Conservation (phyloP, 2,888 invertebrate species). For the Dicycla oo region DNA sequence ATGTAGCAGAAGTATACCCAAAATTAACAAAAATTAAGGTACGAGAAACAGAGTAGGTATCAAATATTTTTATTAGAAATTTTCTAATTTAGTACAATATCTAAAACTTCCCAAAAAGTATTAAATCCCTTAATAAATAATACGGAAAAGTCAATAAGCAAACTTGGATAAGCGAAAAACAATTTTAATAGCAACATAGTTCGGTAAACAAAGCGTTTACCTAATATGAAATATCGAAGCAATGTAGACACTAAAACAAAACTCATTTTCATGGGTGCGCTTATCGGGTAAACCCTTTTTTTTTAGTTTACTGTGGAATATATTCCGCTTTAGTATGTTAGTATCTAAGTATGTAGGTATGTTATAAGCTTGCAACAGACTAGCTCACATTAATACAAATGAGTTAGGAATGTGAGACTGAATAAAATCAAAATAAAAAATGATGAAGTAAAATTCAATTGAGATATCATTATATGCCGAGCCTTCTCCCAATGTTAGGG, state of each 20-base stretch:
- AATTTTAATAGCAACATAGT: constrained; percentile 49
- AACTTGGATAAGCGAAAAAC: constrained; percentile 46
- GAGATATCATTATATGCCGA: too few relatives aligned
- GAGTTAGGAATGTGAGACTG: background rate
- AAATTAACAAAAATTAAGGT: constrained; percentile 12
- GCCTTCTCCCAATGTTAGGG: too few relatives aligned
- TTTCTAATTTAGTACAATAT: constrained; percentile 4
- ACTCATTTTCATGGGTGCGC: constrained; percentile 18
- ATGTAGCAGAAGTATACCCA: background rate
- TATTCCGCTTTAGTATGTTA: constrained; percentile 6
- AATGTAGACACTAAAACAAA: constrained; percentile 28
- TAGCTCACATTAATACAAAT: background rate
- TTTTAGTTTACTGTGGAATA: background rate
- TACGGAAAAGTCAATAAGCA: constrained; percentile 31
- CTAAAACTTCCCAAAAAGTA: constrained; percentile 32
- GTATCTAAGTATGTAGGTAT: background rate
- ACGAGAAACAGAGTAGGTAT: background rate
- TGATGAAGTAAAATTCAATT: constrained; percentile 6
- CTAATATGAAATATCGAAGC: constrained; percentile 27
- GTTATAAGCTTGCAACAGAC: background rate
- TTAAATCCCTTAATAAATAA: constrained; percentile 23
- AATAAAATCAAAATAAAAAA: too few relatives aligned
- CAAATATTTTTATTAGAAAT: constrained; percentile 16
- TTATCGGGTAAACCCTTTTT: background rate
- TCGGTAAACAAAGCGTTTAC: constrained; percentile 42